Conservation (phyloP, 2,113 vertebrate genomes). For the Polypterus senegalus region DNA sequence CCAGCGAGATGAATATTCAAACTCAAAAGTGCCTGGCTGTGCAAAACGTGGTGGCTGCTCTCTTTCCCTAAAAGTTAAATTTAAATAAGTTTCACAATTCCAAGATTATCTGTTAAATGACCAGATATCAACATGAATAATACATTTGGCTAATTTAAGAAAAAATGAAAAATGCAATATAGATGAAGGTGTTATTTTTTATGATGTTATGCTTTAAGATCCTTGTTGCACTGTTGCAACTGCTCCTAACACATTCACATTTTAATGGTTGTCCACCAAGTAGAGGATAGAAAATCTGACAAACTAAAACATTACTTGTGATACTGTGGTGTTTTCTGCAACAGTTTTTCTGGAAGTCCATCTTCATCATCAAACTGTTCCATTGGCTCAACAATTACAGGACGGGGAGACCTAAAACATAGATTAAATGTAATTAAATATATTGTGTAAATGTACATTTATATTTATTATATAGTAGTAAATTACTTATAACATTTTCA, state of each 20-base stretch:
- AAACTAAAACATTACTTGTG: slow-evolving; percentile 62
- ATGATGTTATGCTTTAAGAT: too few relatives aligned
- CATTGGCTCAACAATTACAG: slow-evolving; percentile 86
- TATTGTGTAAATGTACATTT: too few relatives aligned
- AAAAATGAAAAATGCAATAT: too few relatives aligned
- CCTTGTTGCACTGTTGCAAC: too few relatives aligned
- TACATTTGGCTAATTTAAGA: too few relatives aligned
- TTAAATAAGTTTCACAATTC: background rate
- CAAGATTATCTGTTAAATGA: background rate
- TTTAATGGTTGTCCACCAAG: background rate
- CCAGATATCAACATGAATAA: background rate
- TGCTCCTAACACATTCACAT: background rate
- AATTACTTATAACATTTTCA: too few relatives aligned
- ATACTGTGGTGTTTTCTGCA: slow-evolving; percentile 84
- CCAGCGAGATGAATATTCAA: slow-evolving; percentile 94
- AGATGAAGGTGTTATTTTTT: too few relatives aligned
- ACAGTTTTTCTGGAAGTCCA: slow-evolving; percentile 80
- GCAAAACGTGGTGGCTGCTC: slow-evolving; percentile 82
- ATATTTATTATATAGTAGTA: too few relatives aligned
- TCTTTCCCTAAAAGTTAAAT: slow-evolving; percentile 59
- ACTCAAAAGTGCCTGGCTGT: slow-evolving; percentile 94
- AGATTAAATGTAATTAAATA: too few relatives aligned
- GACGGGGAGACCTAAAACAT: slow-evolving; percentile 71
- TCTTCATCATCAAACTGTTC: slow-evolving; percentile 93
- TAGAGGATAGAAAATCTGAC: too few relatives aligned